These are phyloP conservation scores for Indicator indicator DNA, from an alignment of 2,113 vertebrate species.

Conservation along the genomic window DNA sequence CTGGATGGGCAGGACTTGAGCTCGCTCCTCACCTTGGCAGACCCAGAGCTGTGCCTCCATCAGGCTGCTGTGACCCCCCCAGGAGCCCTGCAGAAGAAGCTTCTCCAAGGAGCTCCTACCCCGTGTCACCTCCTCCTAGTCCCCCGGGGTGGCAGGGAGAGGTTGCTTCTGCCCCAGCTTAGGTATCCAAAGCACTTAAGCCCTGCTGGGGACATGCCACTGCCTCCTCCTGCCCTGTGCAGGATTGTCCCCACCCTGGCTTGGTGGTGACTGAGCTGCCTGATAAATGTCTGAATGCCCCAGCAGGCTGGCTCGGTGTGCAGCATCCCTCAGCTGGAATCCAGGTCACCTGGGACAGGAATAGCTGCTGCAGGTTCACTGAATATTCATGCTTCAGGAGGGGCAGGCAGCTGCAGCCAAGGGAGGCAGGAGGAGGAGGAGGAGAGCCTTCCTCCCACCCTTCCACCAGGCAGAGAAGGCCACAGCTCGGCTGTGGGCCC, in stretches of 20 bases:
- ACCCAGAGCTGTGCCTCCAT: not conserved
- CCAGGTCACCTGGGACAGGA: slow-evolving; percentile 69
- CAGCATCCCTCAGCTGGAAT: slow-evolving; percentile 66
- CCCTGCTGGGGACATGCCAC: not conserved
- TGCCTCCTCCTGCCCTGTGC: accelerated
- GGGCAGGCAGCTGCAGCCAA: slow-evolving; percentile 47
- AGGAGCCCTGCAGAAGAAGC: not conserved
- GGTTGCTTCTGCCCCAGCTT: not conserved
- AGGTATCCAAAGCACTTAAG: not conserved
- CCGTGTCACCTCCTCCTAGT: not conserved
- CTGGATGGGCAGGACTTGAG: not conserved
- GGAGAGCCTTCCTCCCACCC: not conserved
- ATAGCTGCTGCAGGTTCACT: slow-evolving; percentile 68
- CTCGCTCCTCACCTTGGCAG: not conserved
- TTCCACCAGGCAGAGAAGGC: accelerated
- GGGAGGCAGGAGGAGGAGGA: not conserved
- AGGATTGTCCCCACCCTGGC: not conserved
- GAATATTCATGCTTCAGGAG: slow-evolving; percentile 69
- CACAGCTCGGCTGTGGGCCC: not conserved
- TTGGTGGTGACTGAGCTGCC: not conserved
- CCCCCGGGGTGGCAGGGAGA: not conserved
- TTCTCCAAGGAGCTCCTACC: not conserved
- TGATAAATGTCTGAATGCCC: not conserved
- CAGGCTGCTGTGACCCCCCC: not conserved
- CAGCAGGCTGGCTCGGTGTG: not conserved